Evolutionary conservation across 2,888 invertebrate genomes (phyloP), one percentile per base, ranked within the genome.

Genomic region (Ectobius pallidus): DNA sequence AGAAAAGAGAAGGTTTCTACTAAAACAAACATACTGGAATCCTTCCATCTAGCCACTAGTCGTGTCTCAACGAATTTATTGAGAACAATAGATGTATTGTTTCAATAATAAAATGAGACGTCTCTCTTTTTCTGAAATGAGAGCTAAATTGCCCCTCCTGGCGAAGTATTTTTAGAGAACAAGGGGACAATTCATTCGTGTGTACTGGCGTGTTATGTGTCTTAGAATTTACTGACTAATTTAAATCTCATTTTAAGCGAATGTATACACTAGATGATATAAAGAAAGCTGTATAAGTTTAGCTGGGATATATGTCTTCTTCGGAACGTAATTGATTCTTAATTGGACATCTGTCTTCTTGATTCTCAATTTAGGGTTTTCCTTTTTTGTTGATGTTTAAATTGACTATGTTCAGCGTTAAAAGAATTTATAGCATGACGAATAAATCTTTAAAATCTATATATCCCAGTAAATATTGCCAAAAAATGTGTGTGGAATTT

Each of bases 81-180:
- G 14, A 25, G 18, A 14, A 65, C 25, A 65, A 65, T 46, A 65
- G 65, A 46, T 34, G 65, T 46, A 46, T 65, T 65, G 65, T 65
- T 65, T 65, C 65, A 65, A 46, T 65, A 46, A 65, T 65, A 65
- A 65, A 65, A 44, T 22, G 27, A 9, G 65, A 65, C 65, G 27
- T 65, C 20, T 44, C 39, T 62, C 18, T 22, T 62, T 30, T n/a
- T n/a, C n/a, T n/a, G 62, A 22, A 22, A 62, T 44, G n/a, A 2
- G 44, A 44, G 46, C 27, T 65, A 65, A 46, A 46, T 65, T 65
- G 44, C 46, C 65, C 46, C 30, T n/a, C 44, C 39, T 44, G 3
- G 18, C 11, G 55, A 14, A n/a, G 20, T 65, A 65, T 65, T 65
- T 65, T 46, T 65, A 65, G 65, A 27, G 18, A 44, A 65, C 65